Percentiles rank a stretch among this genome's conserved stretches.
phyloP scores from a whole-genome alignment of 2,113 vertebrate species.

The Macrotus californicus region DNA sequence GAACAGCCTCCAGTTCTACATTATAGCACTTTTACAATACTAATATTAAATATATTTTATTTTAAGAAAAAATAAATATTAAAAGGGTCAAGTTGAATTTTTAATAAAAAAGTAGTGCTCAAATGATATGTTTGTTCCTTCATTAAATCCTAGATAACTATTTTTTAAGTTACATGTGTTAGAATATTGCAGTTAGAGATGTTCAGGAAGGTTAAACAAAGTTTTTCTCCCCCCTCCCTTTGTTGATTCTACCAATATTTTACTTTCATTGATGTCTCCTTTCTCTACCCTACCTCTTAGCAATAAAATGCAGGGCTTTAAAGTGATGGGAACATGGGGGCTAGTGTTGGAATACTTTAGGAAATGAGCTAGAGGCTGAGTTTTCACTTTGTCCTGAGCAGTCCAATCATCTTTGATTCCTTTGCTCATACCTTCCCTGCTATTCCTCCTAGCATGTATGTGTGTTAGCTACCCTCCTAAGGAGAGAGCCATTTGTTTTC shows the following conservation, averaged over 20 bases:
- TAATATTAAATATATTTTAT: conserved; percentile 70
- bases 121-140: background rate
- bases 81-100: conserved; percentile 72
- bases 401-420: conserved; percentile 30
- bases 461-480: conserved; percentile 34
- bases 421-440: background rate
- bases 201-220: conserved; percentile 37
- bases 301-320: background rate
- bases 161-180: conserved; percentile 16
- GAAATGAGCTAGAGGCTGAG: conserved; percentile 60
- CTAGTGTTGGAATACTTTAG: conserved; percentile 42
- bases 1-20: conserved; percentile 90
- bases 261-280: background rate
- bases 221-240: conserved; percentile 52
- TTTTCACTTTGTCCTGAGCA: conserved; percentile 51
- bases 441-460: background rate
- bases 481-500: conserved; percentile 64
- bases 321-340: background rate
- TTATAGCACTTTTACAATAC: conserved; percentile 85
- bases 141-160: background rate
- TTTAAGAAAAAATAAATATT: conserved; percentile 66
- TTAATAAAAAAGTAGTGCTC: background rate
- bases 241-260: conserved; percentile 46
- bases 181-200: conserved; percentile 14
- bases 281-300: background rate